A percentile compares a stretch with the other conserved stretches of the same genome.
phyloP scores from a whole-genome alignment of 2,113 vertebrate species.

The Lamprotornis superbus region DNA sequence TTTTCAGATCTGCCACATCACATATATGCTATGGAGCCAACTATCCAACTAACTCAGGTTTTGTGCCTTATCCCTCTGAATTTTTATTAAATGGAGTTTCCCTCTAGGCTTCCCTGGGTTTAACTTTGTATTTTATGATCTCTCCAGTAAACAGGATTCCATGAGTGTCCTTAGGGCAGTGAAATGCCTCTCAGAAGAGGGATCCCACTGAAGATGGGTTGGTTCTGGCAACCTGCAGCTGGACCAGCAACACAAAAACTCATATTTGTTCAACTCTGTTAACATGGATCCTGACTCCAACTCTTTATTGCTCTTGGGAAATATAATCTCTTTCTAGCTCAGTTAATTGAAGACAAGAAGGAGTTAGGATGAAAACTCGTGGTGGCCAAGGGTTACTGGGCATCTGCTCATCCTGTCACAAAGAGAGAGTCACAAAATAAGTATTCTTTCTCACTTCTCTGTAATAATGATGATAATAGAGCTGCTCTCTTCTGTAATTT shows the following conservation, averaged over 20 bases:
- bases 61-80: background rate
- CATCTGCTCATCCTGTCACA: background rate
- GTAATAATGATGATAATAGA: background rate
- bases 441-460: background rate
- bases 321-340: background rate
- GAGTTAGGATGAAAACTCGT: background rate
- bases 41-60: background rate
- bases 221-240: background rate
- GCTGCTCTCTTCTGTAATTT: background rate
- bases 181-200: background rate
- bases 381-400: background rate
- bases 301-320: background rate
- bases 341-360: background rate
- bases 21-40: background rate
- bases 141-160: background rate
- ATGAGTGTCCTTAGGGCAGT: background rate
- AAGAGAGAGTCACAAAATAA: background rate
- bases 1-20: background rate
- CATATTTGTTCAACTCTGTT: background rate
- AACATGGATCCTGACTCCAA: background rate
- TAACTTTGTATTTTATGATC: background rate
- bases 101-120: background rate
- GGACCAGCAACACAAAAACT: background rate
- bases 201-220: background rate
- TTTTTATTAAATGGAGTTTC: background rate